Base-by-base conservation (phyloP, 2,797 vertebrate species). In the Myotis pilosus region DNA sequence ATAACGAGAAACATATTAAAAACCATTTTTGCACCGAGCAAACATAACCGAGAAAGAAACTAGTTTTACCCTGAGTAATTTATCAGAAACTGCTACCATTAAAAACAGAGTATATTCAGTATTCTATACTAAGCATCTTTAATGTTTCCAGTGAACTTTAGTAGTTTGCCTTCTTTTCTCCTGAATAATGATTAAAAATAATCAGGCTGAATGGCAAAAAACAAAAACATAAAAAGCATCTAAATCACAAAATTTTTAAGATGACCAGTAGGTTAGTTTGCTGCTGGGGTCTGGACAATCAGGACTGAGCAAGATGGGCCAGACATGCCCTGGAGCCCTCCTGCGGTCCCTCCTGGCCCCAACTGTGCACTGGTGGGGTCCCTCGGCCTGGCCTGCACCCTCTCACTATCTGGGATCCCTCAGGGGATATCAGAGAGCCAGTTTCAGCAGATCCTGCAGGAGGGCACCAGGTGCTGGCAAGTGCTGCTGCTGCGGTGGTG, bases 201-300 rank as follows among this genome's bases (percentile, higher is more conserved):
- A 76, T 80, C 76, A 87, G 69, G 47, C 2, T 51, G 30, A 89
- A 76, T 4, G 23, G 53, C 10, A 94, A 93, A 95, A 93, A 66
- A 7, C 15, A 80, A 95, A 64, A 47, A 8, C 15, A 80, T 94
- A 64, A 47, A 44, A 44, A 44, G 44, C 6, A 60, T 19, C 44
- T 51, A 79, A 72, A 41, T 69, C 68, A 91, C 13, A 91, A 94
- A 86, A 79, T 82, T 38, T 78, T 85, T 33, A 88, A 83, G 30
- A 72, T 2, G 74, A 44, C 44, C 44, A 16, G 20, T 51, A 89
- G 87, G 66, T 28, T 60, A 20, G 44, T 44, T 44, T 44, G 44
- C 44, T 44, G 2, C 44, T 44, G 44, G 44, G 44, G 44, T 44
- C 44, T 44, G 44, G 44, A 10, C 44, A 44, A 44, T 44, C 44